Percentiles rank a stretch among this genome's conserved stretches.
phyloP scores from a whole-genome alignment of 2,797 vertebrate species.

The Carcharodon carcharias region DNA sequence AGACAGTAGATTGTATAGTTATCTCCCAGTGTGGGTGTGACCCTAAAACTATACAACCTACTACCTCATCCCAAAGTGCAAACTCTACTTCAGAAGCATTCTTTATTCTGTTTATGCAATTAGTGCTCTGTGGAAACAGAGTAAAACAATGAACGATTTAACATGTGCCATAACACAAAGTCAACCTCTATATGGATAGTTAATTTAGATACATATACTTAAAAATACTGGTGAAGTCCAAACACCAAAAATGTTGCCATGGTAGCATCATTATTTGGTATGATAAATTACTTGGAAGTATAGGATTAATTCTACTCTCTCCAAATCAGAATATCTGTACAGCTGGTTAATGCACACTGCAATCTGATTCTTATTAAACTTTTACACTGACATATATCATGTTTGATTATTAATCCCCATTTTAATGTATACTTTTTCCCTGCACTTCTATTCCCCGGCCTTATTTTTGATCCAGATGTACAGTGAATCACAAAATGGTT shows the following conservation, averaged over 20 bases:
- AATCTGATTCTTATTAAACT: not conserved
- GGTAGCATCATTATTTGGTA: constrained; percentile 6
- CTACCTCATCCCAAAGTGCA: constrained; percentile 96
- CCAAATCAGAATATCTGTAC: not conserved
- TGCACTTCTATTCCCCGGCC: not conserved
- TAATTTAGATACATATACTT: not conserved
- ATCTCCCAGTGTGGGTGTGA: constrained; percentile 98
- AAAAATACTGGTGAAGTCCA: not conserved
- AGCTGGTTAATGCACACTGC: not conserved
- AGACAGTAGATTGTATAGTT: constrained; percentile 99
- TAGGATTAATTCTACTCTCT: not conserved
- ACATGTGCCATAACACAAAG: not conserved
- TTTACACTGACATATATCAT: not conserved
- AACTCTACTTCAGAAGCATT: constrained; percentile 41
- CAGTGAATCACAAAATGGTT: not conserved
- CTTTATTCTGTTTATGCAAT: not conserved
- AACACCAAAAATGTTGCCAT: not conserved
- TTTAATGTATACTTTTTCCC: not conserved
- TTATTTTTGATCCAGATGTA: not conserved
- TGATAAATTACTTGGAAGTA: not conserved
- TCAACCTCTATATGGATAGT: not conserved
- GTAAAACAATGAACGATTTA: not conserved
- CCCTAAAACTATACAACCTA: constrained; percentile 99
- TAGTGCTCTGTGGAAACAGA: not conserved
- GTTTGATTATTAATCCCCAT: not conserved